Evolutionary conservation across 2,797 vertebrate genomes (phyloP), one percentile per base, ranked within the genome.

Genomic region (Sebastiscus albofasciatus): DNA sequence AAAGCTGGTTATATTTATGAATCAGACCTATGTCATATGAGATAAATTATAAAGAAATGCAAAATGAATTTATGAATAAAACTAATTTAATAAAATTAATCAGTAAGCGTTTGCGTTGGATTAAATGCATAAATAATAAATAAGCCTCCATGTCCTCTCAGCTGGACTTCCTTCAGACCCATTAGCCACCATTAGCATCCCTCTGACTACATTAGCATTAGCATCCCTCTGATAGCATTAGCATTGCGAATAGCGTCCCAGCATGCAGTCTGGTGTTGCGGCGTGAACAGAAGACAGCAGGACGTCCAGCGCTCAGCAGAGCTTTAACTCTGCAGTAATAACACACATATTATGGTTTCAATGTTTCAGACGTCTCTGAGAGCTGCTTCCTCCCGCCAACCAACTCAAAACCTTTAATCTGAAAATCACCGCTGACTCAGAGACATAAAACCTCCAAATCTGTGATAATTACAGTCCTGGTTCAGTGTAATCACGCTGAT

Each of bases 371-470:
- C 6, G 16, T 16, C 42, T 46, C 49, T 52, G 20, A 52, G 49
- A 52, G 18, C 29, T 2, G 27, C 24, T 2, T 65, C 27, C 16
- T 54, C 3, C 73, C 8, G 27, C 39, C 65, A 20, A n/a, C 9
- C 22, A 39, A 39, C 33, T 9, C 7, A 56, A 69, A 36, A 42
- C 60, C 67, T 52, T 24, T 78, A 83, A 83, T 79, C 72, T 71
- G 39, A 55, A 58, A 67, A 72, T 64, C 54, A 11, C 65, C 0
- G 49, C 54, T 67, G 76, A 55, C 59, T 83, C 67, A 26, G n/a
- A 22, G 6, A 68, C 34, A 60, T 56, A 36, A 83, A 76, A n/a
- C 22, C 60, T 26, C 46, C 20, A 42, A 67, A 80, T 76, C 77
- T 65, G 11, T 13, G 20, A 65, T 73, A 12, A 84, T 73, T 49